Evolutionary conservation across 2,888 invertebrate genomes (phyloP), one percentile per base, ranked within the genome.

Genomic region (Cyclophora punctaria): DNA sequence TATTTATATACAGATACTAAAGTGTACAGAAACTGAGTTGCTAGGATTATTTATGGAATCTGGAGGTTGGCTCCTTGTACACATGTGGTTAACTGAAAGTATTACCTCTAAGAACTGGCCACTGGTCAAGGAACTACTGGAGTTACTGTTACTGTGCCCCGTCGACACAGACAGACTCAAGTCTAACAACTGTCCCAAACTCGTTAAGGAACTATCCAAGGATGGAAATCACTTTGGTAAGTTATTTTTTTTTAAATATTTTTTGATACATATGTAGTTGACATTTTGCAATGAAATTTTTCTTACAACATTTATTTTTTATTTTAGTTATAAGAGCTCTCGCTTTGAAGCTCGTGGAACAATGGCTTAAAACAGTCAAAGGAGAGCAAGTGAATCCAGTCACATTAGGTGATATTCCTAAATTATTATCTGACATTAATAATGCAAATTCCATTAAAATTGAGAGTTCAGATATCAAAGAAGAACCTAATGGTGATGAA

Each of bases 61-160:
- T 53, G 97, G 96, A 60, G 98, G 98, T 45, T 99, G 98, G 98
- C 92, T 93, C 62, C 90, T 97, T 52, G 93, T 97, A 45, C 95
- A 96, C 70, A 91, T 91, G 66, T 99, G 98, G 98, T 85, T 98
- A 48, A 94, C 94, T 52, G 96, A 97, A 77, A 95, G 95, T 48
- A 94, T 95, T 58, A 91, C 92, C 7, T 92, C 92, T 5, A 92
- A 93, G 75, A 97, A 98, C 82, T 95, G 94, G 92, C 93, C 96
- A 5, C 89, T 98, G 45, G 94, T 98, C 7, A 91, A 93, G 66
- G 97, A 98, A 82, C 90, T 98, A 52, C 84, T 98, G 60, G 94
- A 95, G 75, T 90, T 98, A 37, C 90, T 98, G 49, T 86, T 96
- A 47, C 86, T 94, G 46, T 95, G 98, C 61, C 98, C 98, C 5